Base-by-base conservation (phyloP, 2,113 vertebrate species). In the Brienomyrus longianalis region DNA sequence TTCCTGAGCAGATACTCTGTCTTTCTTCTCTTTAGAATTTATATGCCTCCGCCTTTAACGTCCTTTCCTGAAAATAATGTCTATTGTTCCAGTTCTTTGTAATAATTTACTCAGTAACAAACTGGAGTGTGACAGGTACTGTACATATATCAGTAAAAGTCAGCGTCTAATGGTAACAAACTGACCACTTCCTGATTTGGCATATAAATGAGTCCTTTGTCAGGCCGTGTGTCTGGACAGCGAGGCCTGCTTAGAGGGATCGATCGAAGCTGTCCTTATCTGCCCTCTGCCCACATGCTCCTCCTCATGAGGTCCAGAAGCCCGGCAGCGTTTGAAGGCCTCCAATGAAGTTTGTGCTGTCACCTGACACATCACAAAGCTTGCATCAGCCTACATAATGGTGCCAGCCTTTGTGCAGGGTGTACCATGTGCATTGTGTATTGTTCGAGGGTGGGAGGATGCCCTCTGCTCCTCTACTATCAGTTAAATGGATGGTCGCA, bases 331-430 rank as follows among this genome's bases (percentile, higher is more conserved):
- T 77, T n/a, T 27, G 70, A 88, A 48, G 48, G 88, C 43, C 17
- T 3, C 35, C 59, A 35, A 74, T 80, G 88, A 51, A 47, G 27
- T 77, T 23, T 4, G 70, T 17, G 23, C n/a, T 47, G 89, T 89
- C 89, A 89, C 89, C 89, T 89, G 89, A 89, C 80, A 51, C 80
- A 54, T 84, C 77, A 84, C 89, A 48, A 80, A 47, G 89, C 31
- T 43, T 62, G 52, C 89, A 85, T 89, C 89, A 89, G 89, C 89
- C 89, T 89, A 89, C 89, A 84, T 89, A 89, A 89, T 89, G 89
- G 89, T 89, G 89, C 89, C 89, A 85, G 89, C 54, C 89, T 84
- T 89, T 89, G 89, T 85, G 89, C 50, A 23, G 50, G 74, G 74
- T 52, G 51, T 47, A 35, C 66, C 66, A 52, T 89, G 47, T 7